These are phyloP conservation scores for Gila orcuttii DNA, from an alignment of 2,113 vertebrate genomes.

Conservation along the genomic window DNA sequence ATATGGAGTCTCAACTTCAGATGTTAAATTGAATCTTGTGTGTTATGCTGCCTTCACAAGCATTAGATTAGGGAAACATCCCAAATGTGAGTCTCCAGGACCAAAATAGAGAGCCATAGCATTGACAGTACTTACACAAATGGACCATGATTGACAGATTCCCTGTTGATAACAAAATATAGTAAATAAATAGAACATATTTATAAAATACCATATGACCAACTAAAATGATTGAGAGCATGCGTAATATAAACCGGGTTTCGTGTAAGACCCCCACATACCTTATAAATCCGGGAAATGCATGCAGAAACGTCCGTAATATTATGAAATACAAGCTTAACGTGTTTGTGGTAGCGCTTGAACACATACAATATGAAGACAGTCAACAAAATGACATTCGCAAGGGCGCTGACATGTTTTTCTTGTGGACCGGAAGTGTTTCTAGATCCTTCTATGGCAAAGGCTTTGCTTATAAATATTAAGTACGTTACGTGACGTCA, in stretches of 20 bases:
- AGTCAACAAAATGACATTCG: slow-evolving; percentile 67
- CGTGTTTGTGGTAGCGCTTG: background rate
- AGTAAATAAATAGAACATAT: background rate
- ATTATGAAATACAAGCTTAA: background rate
- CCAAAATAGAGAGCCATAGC: no score
- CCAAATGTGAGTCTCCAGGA: no score
- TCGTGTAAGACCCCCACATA: background rate
- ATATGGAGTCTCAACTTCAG: background rate
- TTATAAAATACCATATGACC: no score
- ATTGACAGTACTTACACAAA: slow-evolving; percentile 72
- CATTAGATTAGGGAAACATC: no score
- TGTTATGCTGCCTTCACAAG: no score
- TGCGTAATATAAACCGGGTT: background rate
- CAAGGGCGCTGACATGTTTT: slow-evolving; percentile 70
- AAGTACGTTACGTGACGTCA: background rate
- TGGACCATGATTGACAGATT: slow-evolving; percentile 71
- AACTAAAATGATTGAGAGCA: no score
- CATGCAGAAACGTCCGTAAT: background rate
- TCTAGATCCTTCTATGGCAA: background rate
- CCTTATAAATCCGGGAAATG: slow-evolving; percentile 11
- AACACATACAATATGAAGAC: background rate
- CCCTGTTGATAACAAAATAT: background rate
- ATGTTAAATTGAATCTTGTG: no score
- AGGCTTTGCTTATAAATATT: slow-evolving; percentile 50
- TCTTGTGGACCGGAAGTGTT: slow-evolving; percentile 60